Base-by-base conservation (phyloP, 2,888 invertebrate genomes). In the Protonemura montana region DNA sequence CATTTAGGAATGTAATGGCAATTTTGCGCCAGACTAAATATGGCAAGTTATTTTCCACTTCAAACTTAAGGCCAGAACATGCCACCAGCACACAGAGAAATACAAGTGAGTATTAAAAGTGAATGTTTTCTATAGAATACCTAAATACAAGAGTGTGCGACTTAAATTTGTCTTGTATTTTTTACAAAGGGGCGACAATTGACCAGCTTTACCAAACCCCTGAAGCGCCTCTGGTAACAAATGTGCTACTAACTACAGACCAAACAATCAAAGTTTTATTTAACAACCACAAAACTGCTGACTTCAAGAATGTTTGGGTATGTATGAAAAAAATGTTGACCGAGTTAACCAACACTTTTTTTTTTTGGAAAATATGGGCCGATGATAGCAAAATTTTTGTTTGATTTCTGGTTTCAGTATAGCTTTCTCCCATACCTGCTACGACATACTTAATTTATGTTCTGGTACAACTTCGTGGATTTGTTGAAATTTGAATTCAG, bases 281-380 rank as follows among this genome's bases (percentile, higher is more conserved):
- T 85, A 88, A 88, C 82, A 89, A 89, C 78, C 87, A 90, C 83
- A 88, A 87, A 82, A 88, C 88, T 25, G 89, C 89, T 21, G 89
- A 90, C 85, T 90, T 90, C 88, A 89, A 90, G 86, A 89, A 89
- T 84, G 88, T 90, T 25, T 90, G 90, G 90, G 89, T 90, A 86
- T 87, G 89, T 83, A 25, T n/a, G n/a, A n/a, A n/a, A n/a, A n/a
- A n/a, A n/a, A n/a, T n/a, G n/a, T n/a, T n/a, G n/a, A n/a, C n/a
- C n/a, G n/a, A n/a, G n/a, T n/a, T n/a, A n/a, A n/a, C n/a, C n/a
- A n/a, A n/a, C n/a, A n/a, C n/a, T n/a, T n/a, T n/a, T n/a, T n/a
- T n/a, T n/a, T n/a, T n/a, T n/a, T n/a, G n/a, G n/a, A n/a, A n/a
- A n/a, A n/a, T n/a, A n/a, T n/a, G n/a, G n/a, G n/a, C n/a, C n/a